phyloP scores from a whole-genome alignment of 2,888 invertebrate species.

The Caenorhabditis japonica region DNA sequence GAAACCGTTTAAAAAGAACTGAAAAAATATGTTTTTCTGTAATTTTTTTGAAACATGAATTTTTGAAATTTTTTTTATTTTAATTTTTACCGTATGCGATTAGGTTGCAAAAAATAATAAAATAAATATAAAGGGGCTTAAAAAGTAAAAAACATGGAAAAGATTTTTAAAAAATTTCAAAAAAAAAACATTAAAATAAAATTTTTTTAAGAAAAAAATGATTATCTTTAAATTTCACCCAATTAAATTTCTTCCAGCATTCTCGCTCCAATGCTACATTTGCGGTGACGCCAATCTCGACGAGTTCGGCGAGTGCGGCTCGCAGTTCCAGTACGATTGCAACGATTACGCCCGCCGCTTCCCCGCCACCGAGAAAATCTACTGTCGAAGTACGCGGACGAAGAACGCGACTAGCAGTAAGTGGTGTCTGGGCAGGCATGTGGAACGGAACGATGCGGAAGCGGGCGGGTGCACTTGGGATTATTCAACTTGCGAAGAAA shows the following conservation, averaged over 20 bases:
- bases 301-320: conserved; percentile 70
- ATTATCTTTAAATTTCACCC: not conserved
- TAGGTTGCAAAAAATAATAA: too few relatives aligned
- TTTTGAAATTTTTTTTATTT: too few relatives aligned
- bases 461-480: conserved; percentile 28
- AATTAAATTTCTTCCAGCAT: conserved; percentile 21
- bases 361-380: conserved; percentile 60
- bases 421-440: conserved; percentile 15
- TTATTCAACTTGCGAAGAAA: conserved; percentile 18
- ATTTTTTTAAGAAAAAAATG: not conserved
- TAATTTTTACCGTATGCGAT: too few relatives aligned
- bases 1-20: too few relatives aligned
- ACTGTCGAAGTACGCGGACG: conserved; percentile 70
- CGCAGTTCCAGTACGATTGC: conserved; percentile 70
- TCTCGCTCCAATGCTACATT: conserved; percentile 65
- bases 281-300: conserved; percentile 67
- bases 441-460: conserved; percentile 13
- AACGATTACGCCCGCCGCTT: conserved; percentile 57
- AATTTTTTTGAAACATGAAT: too few relatives aligned
- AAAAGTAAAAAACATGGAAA: too few relatives aligned
- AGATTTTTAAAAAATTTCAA: too few relatives aligned
- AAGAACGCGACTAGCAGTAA: conserved; percentile 61
- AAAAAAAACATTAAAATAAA: too few relatives aligned
- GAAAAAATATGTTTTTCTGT: too few relatives aligned
- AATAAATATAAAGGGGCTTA: too few relatives aligned